Percentiles rank a stretch among this genome's conserved stretches.
These are phyloP conservation scores for Patella pellucida DNA, from an alignment of 2,888 invertebrate species.

Conservation along the genomic window DNA sequence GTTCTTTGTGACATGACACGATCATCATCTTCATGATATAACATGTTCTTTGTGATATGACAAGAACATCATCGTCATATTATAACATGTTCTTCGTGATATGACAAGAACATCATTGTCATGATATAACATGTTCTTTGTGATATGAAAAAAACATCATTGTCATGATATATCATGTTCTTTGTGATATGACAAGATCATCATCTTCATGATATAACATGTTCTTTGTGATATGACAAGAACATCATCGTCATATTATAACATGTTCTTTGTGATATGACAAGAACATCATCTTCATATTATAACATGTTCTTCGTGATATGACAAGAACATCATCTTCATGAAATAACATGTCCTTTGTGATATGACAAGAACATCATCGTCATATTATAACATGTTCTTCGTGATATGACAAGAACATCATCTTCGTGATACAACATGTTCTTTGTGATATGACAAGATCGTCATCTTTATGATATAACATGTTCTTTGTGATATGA, in stretches of 20 bases:
- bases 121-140: not conserved
- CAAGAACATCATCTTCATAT: too few species aligned
- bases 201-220: constrained; percentile 3
- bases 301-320: not conserved
- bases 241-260: too few species aligned
- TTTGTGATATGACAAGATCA: not conserved
- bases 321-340: not conserved
- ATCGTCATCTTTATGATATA: constrained; percentile 1
- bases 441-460: not conserved
- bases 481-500: not conserved
- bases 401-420: not conserved
- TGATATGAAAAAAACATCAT: constrained; percentile 4
- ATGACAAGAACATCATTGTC: not conserved
- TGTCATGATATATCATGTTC: not conserved
- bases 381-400: not conserved
- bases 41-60: not conserved
- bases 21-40: too few species aligned
- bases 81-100: not conserved
- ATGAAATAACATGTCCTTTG: not conserved
- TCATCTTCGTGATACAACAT: not conserved
- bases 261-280: not conserved
- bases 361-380: too few species aligned
- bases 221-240: too few species aligned
- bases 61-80: too few species aligned
- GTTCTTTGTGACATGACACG: too few species aligned